Evolutionary conservation across 2,113 vertebrate species (phyloP).

Genomic region (Callopanchax toddi): DNA sequence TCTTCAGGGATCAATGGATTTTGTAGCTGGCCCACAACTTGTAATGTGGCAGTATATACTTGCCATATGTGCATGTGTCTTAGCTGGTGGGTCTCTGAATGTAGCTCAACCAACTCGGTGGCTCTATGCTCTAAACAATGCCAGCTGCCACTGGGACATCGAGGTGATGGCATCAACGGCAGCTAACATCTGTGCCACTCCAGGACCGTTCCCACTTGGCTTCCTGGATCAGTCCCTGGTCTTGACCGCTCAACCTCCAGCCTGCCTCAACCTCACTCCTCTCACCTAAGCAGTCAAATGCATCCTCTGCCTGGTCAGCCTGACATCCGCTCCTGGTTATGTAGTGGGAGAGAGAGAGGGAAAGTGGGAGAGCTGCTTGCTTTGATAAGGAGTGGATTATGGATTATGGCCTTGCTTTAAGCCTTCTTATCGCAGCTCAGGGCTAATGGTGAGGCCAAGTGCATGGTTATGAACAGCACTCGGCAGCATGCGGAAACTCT

Average conservation of each 20-base stretch:
- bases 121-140: conserved; percentile 63
- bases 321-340: conserved; percentile 31
- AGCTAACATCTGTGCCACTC: conserved; percentile 74
- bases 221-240: conserved; percentile 36
- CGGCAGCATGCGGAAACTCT: conserved; percentile 55
- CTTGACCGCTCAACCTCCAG: conserved; percentile 18
- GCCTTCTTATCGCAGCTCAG: conserved; percentile 76
- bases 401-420: conserved; percentile 77
- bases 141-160: conserved; percentile 66
- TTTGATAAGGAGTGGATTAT: conserved; percentile 81
- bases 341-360: conserved; percentile 16
- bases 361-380: conserved; percentile 67
- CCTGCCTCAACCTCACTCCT: conserved; percentile 3
- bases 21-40: conserved; percentile 41
- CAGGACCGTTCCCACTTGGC: conserved; percentile 34
- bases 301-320: conserved; percentile 47
- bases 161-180: conserved; percentile 67
- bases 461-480: conserved; percentile 60
- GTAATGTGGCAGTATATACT: conserved; percentile 43
- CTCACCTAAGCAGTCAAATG: conserved; percentile 69
- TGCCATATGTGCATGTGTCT: conserved; percentile 68
- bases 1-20: conserved; percentile 48
- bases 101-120: background rate
- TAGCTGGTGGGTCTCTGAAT: conserved; percentile 36
- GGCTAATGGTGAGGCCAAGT: conserved; percentile 75